Evolutionary conservation across 2,113 vertebrate species (phyloP), one percentile per base, ranked within the genome.

Genomic region (Periophthalmodon schlosseri): DNA sequence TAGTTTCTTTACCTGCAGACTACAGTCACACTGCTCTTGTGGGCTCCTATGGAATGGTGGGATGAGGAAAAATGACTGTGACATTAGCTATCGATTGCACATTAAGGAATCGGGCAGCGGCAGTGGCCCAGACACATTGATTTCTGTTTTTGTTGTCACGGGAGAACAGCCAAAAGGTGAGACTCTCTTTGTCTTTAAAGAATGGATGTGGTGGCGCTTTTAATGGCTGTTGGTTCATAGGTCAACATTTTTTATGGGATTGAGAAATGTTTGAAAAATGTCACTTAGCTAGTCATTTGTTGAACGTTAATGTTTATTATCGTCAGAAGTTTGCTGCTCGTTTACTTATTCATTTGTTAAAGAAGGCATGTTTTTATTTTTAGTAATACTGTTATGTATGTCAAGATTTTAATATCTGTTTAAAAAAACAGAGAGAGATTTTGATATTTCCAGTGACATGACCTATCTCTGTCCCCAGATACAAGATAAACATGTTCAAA

Each of bases 1-100:
- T 39, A 9, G 36, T 39, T 39, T 39, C 5, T 39, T 39, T 39
- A 39, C 36, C 36, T 39, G 36, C 36, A 39, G 36, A 39, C 36
- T 39, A 39, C 8, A 39, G 36, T 7, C 36, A 39, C 36, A 39
- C 36, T 39, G 36, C 8, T 39, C 2, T 39, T 5, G 36, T 39
- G 8, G 39, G 39, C 39, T 44, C 33, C 69, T 73, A 65, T 84
- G 79, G 74, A 77, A 74, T 24, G 72, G 24, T 7, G 74, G 76
- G 76, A 91, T 93, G 86, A 93, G 88, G 77, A 93, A 88, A 91
- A 91, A 91, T 92, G 86, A 76, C 81, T 85, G 84, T 90, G 90
- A 87, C 91, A 93, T 91, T 90, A 87, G 71, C 70, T 78, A 93
- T 94, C 21, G 90, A 94, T 93, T 90, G 72, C 74, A 80, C 88